These are phyloP conservation scores for Paraplagusia blochii DNA, from an alignment of 2,113 vertebrate species.

Conservation along the genomic window DNA sequence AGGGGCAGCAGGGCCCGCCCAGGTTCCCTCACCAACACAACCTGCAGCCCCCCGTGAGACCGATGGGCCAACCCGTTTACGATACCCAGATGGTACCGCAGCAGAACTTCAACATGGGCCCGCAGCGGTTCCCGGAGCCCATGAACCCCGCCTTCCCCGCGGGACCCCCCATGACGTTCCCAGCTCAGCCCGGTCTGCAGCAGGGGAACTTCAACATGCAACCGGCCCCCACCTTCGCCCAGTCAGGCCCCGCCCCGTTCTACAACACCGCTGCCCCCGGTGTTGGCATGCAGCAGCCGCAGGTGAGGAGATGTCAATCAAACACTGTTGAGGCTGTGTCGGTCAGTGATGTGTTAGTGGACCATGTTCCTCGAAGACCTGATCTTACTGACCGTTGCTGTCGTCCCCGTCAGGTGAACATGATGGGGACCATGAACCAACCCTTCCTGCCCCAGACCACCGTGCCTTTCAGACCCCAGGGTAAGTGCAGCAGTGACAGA, in stretches of 20 bases:
- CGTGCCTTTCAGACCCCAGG: constrained; percentile 80
- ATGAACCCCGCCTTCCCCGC: constrained; percentile 77
- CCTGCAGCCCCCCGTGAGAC: constrained; percentile 73
- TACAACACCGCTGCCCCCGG: constrained; percentile 81
- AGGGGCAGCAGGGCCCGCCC: constrained; percentile 79
- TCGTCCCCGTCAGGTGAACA: constrained; percentile 50
- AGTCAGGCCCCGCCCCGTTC: constrained; percentile 64
- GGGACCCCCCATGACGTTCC: constrained; percentile 79
- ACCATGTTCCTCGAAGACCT: no score
- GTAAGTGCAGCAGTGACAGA: constrained; percentile 56
- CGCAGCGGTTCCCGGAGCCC: constrained; percentile 79
- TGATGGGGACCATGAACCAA: constrained; percentile 67
- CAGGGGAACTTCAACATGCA: constrained; percentile 83
- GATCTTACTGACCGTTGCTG: background rate
- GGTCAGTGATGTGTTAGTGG: no score
- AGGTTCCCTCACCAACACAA: constrained; percentile 67
- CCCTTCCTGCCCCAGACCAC: constrained; percentile 82
- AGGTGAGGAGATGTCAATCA: constrained; percentile 70
- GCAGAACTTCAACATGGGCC: constrained; percentile 74
- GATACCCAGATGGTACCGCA: constrained; percentile 77
- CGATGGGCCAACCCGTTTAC: constrained; percentile 75
- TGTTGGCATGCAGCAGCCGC: constrained; percentile 75
- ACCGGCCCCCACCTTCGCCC: constrained; percentile 67
- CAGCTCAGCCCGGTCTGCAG: constrained; percentile 67
- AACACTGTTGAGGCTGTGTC: no score